Conservation (phyloP, 2,113 vertebrate genomes). For the Monopterus albus region DNA sequence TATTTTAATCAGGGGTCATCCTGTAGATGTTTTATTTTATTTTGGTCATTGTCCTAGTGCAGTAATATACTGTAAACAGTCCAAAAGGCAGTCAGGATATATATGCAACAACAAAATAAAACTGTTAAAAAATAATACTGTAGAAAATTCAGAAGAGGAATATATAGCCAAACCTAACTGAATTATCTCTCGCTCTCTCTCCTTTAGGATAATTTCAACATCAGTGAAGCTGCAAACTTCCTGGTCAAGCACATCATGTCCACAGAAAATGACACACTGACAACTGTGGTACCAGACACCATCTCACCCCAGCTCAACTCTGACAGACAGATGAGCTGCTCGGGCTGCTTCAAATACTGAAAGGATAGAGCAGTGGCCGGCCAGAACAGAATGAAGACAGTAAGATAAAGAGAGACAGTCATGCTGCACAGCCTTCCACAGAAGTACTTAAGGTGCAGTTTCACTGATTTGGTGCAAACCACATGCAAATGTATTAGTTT, state of each 20-base stretch:
- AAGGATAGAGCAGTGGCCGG: neutral
- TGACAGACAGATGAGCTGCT: constrained; percentile 84
- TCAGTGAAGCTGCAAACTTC: constrained; percentile 92
- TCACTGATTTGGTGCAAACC: constrained; percentile 15
- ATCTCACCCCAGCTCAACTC: constrained; percentile 89
- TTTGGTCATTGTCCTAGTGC: no score
- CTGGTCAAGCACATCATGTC: constrained; percentile 97
- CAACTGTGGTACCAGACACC: constrained; percentile 85
- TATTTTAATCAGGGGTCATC: no score
- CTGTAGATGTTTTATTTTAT: no score
- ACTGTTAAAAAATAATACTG: no score
- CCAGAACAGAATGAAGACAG: neutral
- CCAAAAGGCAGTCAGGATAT: no score
- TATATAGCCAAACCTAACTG: neutral
- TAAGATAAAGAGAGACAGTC: constrained; percentile 18
- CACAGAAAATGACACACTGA: constrained; percentile 89
- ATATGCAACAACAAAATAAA: no score
- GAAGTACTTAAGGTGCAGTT: neutral
- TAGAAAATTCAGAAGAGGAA: no score
- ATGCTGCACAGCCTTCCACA: neutral
- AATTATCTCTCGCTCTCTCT: neutral
- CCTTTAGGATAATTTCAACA: constrained; percentile 93
- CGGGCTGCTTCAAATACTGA: constrained; percentile 86
- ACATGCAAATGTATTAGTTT: constrained; percentile 6
- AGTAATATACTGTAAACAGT: no score